Evolutionary conservation across 2,797 vertebrate species (phyloP), one percentile per base, ranked within the genome.

Genomic region (Poeciliopsis turneri): DNA sequence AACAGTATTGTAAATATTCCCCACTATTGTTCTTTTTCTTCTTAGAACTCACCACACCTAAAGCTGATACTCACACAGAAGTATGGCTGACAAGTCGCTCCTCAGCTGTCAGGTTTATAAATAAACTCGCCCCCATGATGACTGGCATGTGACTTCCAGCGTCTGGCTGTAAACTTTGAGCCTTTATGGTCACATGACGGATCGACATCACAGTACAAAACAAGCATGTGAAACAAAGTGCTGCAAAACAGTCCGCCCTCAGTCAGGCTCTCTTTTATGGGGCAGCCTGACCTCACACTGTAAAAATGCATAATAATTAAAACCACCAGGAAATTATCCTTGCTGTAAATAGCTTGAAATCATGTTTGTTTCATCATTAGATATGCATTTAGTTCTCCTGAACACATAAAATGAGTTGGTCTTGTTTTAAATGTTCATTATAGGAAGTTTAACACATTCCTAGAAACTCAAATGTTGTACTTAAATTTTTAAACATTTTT

Each of bases 61-160:
- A 71, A 88, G 76, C 49, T 53, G 12, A 8, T 28, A 16, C 25
- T 28, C 41, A 61, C 45, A n/a, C 57, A 78, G 69, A 46, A 59
- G 75, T 68, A 82, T 49, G 51, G 46, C 30, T 87, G 83, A 90
- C 83, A 89, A 46, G 75, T 85, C 82, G 75, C 75, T 81, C 79
- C 79, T 87, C 84, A 46, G 23, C 83, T 89, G 83, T 89, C 81
- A 81, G 83, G 82, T 86, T 86, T 94, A 93, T 91, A 94, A 94
- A 95, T 94, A 94, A 90, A 89, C 86, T 74, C 86, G 72, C 46
- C 84, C 90, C 90, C 81, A 76, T 94, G 93, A 94, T 92, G 89
- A 89, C 87, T 88, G 86, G 85, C 94, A 94, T 95, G 95, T 96
- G 95, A 96, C 86, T 92, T 94, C 90, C 92, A 92, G 87, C 90